phyloP scores from a whole-genome alignment of 2,113 vertebrate species.

The Ciconia boyciana region DNA sequence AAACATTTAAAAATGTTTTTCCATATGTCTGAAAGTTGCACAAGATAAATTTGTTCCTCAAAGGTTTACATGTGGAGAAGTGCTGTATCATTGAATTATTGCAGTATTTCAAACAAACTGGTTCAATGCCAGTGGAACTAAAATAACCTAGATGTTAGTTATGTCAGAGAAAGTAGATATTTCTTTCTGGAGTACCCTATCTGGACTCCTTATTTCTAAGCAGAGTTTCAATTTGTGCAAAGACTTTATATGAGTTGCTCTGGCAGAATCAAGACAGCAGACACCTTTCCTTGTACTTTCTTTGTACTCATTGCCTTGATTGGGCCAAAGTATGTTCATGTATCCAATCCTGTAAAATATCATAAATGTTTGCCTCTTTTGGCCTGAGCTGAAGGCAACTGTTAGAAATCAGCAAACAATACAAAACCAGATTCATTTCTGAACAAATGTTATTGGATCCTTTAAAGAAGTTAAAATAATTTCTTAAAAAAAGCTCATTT shows the following conservation, averaged over 20 bases:
- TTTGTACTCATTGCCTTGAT: background rate
- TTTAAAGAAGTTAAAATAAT: background rate
- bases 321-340: background rate
- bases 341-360: background rate
- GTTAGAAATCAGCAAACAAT: background rate
- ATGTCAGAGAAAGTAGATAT: background rate
- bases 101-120: background rate
- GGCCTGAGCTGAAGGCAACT: background rate
- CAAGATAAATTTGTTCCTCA: background rate
- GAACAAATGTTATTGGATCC: background rate
- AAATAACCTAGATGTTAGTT: background rate
- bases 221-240: background rate
- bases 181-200: background rate
- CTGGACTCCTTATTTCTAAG: background rate
- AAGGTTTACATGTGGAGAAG: background rate
- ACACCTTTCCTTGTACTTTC: background rate
- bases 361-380: background rate
- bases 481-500: background rate
- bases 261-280: background rate
- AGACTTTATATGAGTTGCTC: background rate
- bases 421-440: background rate
- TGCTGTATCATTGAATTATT: background rate
- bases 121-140: background rate
- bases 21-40: background rate
- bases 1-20: background rate